phyloP scores from a whole-genome alignment of 1,140 invertebrate species.

The Manduca sexta region DNA sequence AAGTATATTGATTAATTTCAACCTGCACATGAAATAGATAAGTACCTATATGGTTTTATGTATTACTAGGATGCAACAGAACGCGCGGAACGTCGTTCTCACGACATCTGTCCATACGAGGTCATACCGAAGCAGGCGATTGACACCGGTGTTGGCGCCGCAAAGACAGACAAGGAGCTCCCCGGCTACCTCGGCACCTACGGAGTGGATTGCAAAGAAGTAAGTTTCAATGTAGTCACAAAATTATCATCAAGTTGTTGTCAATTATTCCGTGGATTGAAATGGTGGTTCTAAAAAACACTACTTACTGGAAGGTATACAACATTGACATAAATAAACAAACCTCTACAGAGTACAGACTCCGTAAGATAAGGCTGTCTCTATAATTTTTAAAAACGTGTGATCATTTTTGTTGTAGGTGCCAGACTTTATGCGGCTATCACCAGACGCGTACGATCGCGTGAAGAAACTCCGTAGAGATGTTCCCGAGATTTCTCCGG shows the following conservation, averaged over 20 bases:
- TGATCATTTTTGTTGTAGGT: no score
- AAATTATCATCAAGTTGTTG: no score
- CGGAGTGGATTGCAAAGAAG: conserved; percentile 52
- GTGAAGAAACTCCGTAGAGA: conserved; percentile 47
- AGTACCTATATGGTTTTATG: no score
- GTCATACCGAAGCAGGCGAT: conserved; percentile 31
- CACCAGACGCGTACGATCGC: conserved; percentile 42
- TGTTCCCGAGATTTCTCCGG: conserved; percentile 47
- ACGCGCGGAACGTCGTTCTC: conserved; percentile 38
- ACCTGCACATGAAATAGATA: no score
- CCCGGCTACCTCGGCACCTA: conserved; percentile 54
- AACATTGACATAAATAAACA: no score
- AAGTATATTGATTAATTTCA: no score
- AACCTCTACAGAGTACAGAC: no score
- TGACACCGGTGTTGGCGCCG: conserved; percentile 16
- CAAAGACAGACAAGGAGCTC: conserved; percentile 22
- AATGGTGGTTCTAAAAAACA: no score
- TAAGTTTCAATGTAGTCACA: conserved; percentile 14
- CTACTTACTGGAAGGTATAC: no score
- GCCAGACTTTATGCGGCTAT: conserved; percentile 51
- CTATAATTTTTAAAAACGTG: no score
- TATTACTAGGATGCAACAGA: conserved; percentile 27
- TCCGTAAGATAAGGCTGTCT: no score
- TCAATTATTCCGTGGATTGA: no score
- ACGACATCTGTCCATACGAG: conserved; percentile 47